Evolutionary conservation across 2,888 invertebrate genomes (phyloP), one percentile per base, ranked within the genome.

Genomic region (Agrochola lychnidis): DNA sequence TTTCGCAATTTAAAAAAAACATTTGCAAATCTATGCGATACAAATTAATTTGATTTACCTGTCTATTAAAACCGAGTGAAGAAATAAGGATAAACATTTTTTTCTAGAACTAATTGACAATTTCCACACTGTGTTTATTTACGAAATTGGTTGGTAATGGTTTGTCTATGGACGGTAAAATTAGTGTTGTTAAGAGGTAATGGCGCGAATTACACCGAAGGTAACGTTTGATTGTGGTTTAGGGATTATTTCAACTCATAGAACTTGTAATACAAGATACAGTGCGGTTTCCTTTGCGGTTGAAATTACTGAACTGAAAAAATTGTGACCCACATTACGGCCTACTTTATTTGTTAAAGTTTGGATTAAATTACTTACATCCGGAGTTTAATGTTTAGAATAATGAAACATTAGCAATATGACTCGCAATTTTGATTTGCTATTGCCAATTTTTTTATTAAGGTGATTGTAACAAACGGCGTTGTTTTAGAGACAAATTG

Each of bases 211-310:
- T 76, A 81, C 53, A 63, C 10, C 36, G 71, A 84, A 80, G 81
- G 87, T 73, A 75, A 77, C 45, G 61, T 68, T 79, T 80, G 77
- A 81, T 83, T 87, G 87, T 68, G 89, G 89, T 85, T 64, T 70
- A 25, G 25, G 71, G 69, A 72, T 83, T 83, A 84, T 83, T 81
- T 76, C 69, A 71, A 81, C 36, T 62, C 66, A 51, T 73, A 82
- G 76, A 70, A 78, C 51, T 72, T 72, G 83, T 79, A 86, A 83
- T 78, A 61, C 57, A 68, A 86, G 70, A 72, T 51, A 73, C 19
- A 36, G 2, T 72, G 84, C 59, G 85, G 83, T 79, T 78, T 66
- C 25, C 42, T 61, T 74, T 87, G 88, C 59, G 90, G 89, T 87
- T 70, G 12, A 69, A 82, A 69, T 71, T 66, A 79, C 78, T 87